phyloP scores from a whole-genome alignment of 2,113 vertebrate genomes.

The Notothenia coriiceps region DNA sequence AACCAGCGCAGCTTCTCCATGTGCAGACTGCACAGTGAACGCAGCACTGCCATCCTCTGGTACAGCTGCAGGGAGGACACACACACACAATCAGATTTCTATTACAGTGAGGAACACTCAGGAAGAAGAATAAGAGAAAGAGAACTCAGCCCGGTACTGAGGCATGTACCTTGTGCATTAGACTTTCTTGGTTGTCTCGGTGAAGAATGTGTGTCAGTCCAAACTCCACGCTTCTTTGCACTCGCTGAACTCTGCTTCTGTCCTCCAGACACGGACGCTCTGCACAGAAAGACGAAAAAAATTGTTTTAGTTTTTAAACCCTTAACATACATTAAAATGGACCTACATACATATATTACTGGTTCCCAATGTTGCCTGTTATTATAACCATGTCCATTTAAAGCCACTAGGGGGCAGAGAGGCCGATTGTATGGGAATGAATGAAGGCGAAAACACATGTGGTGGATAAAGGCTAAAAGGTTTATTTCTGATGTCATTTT shows the following conservation, averaged over 20 bases:
- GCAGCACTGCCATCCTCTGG: slow-evolving; percentile 85
- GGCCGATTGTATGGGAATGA: not conserved
- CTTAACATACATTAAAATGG: not conserved
- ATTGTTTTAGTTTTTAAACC: not conserved
- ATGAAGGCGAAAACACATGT: not conserved
- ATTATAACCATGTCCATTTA: not conserved
- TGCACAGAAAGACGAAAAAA: slow-evolving; percentile 57
- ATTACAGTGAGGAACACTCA: not conserved
- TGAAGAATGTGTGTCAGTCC: slow-evolving; percentile 88
- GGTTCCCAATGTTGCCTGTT: not conserved
- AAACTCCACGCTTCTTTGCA: slow-evolving; percentile 86
- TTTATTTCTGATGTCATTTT: too few relatives aligned
- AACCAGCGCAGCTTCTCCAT: slow-evolving; percentile 91
- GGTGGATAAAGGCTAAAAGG: not conserved
- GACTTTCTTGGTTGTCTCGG: slow-evolving; percentile 87
- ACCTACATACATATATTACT: not conserved
- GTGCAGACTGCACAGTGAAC: slow-evolving; percentile 90
- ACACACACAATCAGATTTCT: not conserved
- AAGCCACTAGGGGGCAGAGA: slow-evolving; percentile 15
- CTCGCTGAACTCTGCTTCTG: slow-evolving; percentile 85
- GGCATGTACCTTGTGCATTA: slow-evolving; percentile 86
- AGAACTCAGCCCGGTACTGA: not conserved
- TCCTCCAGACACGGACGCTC: slow-evolving; percentile 92
- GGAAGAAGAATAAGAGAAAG: slow-evolving; percentile 27
- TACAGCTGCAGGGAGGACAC: slow-evolving; percentile 84